Base-by-base conservation (phyloP, 2,888 invertebrate genomes). In the Caenorhabditis sp. region DNA sequence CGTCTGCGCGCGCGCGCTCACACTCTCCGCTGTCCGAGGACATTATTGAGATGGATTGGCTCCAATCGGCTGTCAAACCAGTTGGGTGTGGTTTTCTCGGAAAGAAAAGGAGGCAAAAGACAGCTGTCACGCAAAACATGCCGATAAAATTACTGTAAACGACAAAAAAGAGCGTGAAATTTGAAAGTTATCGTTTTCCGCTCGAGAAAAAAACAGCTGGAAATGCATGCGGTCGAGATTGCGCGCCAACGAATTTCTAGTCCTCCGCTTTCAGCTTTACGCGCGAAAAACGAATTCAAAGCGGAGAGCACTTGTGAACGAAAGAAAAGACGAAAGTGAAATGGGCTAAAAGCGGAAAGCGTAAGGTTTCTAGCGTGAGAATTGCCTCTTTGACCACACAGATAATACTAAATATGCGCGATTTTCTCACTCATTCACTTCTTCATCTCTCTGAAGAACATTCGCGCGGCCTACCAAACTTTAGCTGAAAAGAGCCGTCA, bases 31-130 rank as follows among this genome's bases (percentile, higher is more conserved):
- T 35, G 2, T 8, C 17, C 46, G 37, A 30, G 24, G 58, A 58
- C 68, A 59, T 68, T 68, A 58, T 68, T 68, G 68, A 68, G 68
- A 68, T 68, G 68, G 68, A 68, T 68, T 68, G 68, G 66, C 66
- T 56, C 55, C 11, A n/a, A 26, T 20, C 45, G 27, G 55, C 48
- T 58, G 48, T 50, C 37, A 41, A 41, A 58, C 56, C 66, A 66
- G 66, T 66, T 58, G 56, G 56, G 43, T 55, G 52, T 50, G 63
- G 43, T 43, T 50, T 39, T 41, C 20, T 22, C 27, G 8, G n/a
- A n/a, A n/a, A n/a, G n/a, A n/a, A n/a, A n/a, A n/a, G n/a, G n/a
- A n/a, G n/a, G n/a, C n/a, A n/a, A n/a, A n/a, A n/a, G n/a, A n/a
- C n/a, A n/a, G n/a, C n/a, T n/a, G n/a, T n/a, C n/a, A n/a, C n/a